Evolutionary conservation across 1,140 invertebrate species (phyloP).

Genomic region (Pseudachorutes palmiensis): DNA sequence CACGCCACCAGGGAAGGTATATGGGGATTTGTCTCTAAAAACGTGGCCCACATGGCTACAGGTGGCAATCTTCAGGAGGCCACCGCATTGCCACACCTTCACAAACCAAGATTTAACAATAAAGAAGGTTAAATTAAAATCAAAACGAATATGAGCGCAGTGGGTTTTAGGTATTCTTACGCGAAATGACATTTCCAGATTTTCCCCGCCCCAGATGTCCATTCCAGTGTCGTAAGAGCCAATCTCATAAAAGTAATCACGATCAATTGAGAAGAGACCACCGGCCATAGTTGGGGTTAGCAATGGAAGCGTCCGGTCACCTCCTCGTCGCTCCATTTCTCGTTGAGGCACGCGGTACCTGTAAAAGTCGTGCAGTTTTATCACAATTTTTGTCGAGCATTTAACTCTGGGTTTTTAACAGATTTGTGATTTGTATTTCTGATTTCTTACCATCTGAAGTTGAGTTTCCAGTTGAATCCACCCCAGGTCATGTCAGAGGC

Average conservation of each 20-base stretch:
- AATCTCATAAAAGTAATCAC: conserved; percentile 93
- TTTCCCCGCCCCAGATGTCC: conserved; percentile 86
- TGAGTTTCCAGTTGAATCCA: conserved; percentile 97
- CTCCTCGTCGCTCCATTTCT: conserved; percentile 80
- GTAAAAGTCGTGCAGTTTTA: no score
- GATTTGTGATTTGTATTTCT: no score
- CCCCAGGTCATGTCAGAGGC: conserved; percentile 92
- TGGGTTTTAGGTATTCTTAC: conserved; percentile 52
- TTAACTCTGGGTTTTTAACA: no score
- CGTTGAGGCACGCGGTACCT: conserved; percentile 93
- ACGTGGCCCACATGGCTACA: conserved; percentile 91
- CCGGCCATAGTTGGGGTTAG: conserved; percentile 98
- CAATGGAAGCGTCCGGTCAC: conserved; percentile 80
- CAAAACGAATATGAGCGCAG: neutral
- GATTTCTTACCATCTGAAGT: conserved; percentile 75
- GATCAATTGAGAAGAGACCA: conserved; percentile 92
- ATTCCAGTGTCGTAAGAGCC: conserved; percentile 97
- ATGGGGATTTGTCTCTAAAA: conserved; percentile 97
- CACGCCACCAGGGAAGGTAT: conserved; percentile 97
- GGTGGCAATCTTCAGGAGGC: conserved; percentile 87
- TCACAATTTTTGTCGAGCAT: no score
- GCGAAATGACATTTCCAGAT: conserved; percentile 98
- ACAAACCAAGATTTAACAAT: neutral
- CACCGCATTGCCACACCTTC: conserved; percentile 96
- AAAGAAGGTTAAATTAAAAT: neutral